Percentiles rank a stretch among this genome's conserved stretches.
Conservation (phyloP, 2,888 invertebrate genomes). For the Congeria kusceri region DNA sequence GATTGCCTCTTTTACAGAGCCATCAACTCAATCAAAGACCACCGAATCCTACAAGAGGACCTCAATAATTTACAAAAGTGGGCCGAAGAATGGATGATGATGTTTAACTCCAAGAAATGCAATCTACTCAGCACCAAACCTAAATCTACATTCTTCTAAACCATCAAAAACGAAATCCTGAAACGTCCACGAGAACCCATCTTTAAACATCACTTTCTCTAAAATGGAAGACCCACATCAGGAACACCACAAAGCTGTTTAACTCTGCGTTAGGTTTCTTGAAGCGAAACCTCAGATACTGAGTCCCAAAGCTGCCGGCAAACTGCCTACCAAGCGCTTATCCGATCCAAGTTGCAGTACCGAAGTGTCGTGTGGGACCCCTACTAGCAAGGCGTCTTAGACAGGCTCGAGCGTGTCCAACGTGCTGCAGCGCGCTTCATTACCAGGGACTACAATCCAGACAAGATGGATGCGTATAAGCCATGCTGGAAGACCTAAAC, state of each 20-base stretch:
- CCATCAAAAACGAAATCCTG: too few species aligned
- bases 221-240: background rate
- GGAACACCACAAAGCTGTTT: background rate
- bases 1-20: too few species aligned
- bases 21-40: too few species aligned
- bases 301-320: background rate
- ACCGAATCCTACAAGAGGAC: too few species aligned
- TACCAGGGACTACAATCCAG: slow-evolving; percentile 11
- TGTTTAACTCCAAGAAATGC: too few species aligned
- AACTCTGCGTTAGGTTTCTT: background rate
- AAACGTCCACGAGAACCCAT: background rate
- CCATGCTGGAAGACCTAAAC: slow-evolving; percentile 26
- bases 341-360: slow-evolving; percentile 3
- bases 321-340: background rate
- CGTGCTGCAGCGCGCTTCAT: slow-evolving; percentile 12
- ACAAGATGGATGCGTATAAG: slow-evolving; percentile 12
- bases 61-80: too few species aligned
- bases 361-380: slow-evolving; percentile 1
- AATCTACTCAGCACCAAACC: too few species aligned
- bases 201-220: background rate
- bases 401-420: slow-evolving; percentile 12
- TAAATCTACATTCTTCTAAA: too few species aligned
- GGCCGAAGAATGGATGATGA: too few species aligned
- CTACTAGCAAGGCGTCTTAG: slow-evolving; percentile 6
- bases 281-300: background rate